These are phyloP conservation scores for Pocota personata DNA, from an alignment of 2,888 invertebrate genomes.

Conservation along the genomic window DNA sequence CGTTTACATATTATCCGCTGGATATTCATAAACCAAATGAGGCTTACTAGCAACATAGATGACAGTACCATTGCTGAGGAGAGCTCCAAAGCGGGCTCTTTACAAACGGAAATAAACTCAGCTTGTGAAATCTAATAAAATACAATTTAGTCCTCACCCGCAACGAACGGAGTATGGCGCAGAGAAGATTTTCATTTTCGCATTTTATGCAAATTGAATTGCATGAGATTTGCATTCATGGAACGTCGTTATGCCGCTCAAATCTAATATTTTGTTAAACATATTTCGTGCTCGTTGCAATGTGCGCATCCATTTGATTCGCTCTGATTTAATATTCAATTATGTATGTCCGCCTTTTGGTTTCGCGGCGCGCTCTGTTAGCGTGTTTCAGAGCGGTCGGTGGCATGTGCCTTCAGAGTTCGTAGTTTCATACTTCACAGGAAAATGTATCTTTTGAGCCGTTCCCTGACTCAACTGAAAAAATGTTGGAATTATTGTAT, in stretches of 20 bases:
- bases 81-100: constrained; percentile 24
- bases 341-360: constrained; percentile 58
- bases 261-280: constrained; percentile 74
- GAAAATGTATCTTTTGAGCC: constrained; percentile 8
- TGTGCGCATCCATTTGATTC: constrained; percentile 73
- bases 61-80: background rate
- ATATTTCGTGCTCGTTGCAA: constrained; percentile 72
- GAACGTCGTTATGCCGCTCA: constrained; percentile 68
- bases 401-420: constrained; percentile 4
- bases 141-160: constrained; percentile 63
- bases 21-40: constrained; percentile 54
- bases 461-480: background rate
- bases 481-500: constrained; percentile 30
- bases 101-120: constrained; percentile 70
- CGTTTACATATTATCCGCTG: constrained; percentile 30
- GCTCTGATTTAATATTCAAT: constrained; percentile 72
- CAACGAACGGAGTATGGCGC: constrained; percentile 13
- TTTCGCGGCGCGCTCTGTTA: background rate
- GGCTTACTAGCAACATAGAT: constrained; percentile 17
- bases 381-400: background rate
- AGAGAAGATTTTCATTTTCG: constrained; percentile 64
- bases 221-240: constrained; percentile 73
- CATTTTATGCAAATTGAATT: constrained; percentile 73
- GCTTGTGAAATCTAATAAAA: constrained; percentile 71
- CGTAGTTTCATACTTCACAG: constrained; percentile 26